Conservation (phyloP, 92 coral and sea anemone genomes). For the Phenganax stokvisi region DNA sequence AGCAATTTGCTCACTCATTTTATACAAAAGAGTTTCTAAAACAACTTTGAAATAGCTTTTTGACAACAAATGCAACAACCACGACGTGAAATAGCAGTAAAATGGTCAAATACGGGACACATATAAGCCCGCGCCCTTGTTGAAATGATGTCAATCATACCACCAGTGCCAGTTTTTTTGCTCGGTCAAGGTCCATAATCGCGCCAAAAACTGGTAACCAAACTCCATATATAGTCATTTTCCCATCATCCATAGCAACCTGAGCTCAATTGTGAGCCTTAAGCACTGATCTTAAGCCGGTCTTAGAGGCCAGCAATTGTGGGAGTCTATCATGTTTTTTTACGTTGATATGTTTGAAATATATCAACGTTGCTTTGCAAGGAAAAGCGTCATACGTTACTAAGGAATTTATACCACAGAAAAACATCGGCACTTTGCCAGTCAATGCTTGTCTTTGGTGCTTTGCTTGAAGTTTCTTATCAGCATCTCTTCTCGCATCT, state of each 20-base stretch:
- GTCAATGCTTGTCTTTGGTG: too few species aligned
- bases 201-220: constrained; percentile 25
- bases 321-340: too few species aligned
- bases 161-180: constrained; percentile 35
- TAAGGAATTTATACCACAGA: too few species aligned
- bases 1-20: constrained; percentile 11
- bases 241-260: constrained; percentile 10
- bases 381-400: too few species aligned
- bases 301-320: too few species aligned
- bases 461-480: too few species aligned
- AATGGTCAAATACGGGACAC: neutral
- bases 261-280: neutral
- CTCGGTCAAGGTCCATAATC: constrained; percentile 16
- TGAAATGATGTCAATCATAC: constrained; percentile 13
- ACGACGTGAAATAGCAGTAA: neutral
- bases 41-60: neutral
- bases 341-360: too few species aligned
- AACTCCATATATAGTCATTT: constrained; percentile 24
- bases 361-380: too few species aligned
- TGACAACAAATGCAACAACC: neutral
- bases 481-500: too few species aligned
- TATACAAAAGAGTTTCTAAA: neutral
- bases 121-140: neutral
- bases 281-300: too few species aligned
- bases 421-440: too few species aligned